These are phyloP conservation scores for Dorcus parallelipipedus DNA, from an alignment of 2,888 invertebrate genomes.

Conservation along the genomic window DNA sequence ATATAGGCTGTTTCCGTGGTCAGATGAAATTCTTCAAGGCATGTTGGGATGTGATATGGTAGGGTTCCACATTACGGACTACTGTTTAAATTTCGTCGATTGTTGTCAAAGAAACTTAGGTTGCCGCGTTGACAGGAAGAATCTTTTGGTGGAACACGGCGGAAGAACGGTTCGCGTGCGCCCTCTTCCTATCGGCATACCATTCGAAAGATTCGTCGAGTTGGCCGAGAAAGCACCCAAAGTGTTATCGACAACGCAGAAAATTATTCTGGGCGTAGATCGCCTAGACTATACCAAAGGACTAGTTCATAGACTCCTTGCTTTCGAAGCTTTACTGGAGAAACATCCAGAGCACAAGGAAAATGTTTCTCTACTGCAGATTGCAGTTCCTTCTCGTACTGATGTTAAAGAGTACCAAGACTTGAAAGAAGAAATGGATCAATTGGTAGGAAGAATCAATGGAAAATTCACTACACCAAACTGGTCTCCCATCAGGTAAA, in stretches of 20 bases:
- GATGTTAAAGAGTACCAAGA: constrained; percentile 90
- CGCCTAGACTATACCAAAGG: constrained; percentile 90
- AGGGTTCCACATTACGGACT: constrained; percentile 87
- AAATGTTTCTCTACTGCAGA: constrained; percentile 79
- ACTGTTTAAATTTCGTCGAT: constrained; percentile 87
- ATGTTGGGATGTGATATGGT: constrained; percentile 92
- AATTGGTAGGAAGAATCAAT: constrained; percentile 82
- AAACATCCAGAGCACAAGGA: constrained; percentile 84
- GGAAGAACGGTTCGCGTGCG: constrained; percentile 80
- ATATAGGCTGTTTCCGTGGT: constrained; percentile 85
- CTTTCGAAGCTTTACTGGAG: constrained; percentile 77
- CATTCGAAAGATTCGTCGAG: constrained; percentile 80
- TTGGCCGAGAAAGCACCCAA: constrained; percentile 67
- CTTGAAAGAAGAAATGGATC: constrained; percentile 87
- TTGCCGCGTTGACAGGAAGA: constrained; percentile 84
- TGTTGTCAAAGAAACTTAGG: constrained; percentile 85
- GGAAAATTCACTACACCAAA: constrained; percentile 86
- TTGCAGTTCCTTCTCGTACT: constrained; percentile 84
- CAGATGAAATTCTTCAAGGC: constrained; percentile 90
- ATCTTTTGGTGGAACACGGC: constrained; percentile 81
- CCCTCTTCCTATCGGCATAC: constrained; percentile 85
- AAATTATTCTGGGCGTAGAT: constrained; percentile 84
- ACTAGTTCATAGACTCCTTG: constrained; percentile 75
- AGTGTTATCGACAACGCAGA: constrained; percentile 68
- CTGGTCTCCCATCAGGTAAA: constrained; percentile 81